Conservation (phyloP, 1,140 invertebrate species). For the Drosophila truncata region DNA sequence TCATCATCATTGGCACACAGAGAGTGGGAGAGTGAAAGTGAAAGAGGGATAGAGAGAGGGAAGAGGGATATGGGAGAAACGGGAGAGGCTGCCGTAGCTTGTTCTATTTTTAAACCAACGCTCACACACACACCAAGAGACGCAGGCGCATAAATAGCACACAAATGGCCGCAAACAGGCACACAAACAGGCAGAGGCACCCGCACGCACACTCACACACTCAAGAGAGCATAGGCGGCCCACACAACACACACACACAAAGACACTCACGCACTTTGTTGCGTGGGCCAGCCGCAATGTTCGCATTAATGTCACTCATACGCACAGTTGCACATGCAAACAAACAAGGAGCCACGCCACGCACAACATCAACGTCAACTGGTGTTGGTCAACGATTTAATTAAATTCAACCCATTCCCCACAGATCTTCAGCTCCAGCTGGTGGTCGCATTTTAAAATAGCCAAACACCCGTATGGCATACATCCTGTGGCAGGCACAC, state of each 20-base stretch:
- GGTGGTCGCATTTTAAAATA: conserved; percentile 70
- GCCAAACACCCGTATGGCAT: conserved; percentile 30
- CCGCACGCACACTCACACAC: conserved; percentile 15
- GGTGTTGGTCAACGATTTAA: conserved; percentile 79
- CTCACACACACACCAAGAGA: conserved; percentile 52
- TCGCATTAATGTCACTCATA: conserved; percentile 82
- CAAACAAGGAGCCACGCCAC: conserved; percentile 38
- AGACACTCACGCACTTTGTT: conserved; percentile 28
- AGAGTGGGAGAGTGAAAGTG: neutral
- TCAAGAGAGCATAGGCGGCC: conserved; percentile 13
- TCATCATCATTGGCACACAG: conserved; percentile 31
- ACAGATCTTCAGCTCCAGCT: conserved; percentile 25
- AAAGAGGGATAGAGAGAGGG: neutral
- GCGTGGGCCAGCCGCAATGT: conserved; percentile 63
- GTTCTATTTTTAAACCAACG: conserved; percentile 81
- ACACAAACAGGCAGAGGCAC: conserved; percentile 16
- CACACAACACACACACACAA: conserved; percentile 9
- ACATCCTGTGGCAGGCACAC: conserved; percentile 13
- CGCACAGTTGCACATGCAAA: conserved; percentile 79
- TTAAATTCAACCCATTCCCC: conserved; percentile 69
- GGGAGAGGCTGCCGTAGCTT: conserved; percentile 66
- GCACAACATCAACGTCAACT: conserved; percentile 36
- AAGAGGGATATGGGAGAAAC: conserved; percentile 28
- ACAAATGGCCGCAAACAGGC: conserved; percentile 53
- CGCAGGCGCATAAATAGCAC: conserved; percentile 80